These are phyloP conservation scores for Trichogramma evanescens DNA, from an alignment of 2,888 invertebrate species.

Conservation along the genomic window DNA sequence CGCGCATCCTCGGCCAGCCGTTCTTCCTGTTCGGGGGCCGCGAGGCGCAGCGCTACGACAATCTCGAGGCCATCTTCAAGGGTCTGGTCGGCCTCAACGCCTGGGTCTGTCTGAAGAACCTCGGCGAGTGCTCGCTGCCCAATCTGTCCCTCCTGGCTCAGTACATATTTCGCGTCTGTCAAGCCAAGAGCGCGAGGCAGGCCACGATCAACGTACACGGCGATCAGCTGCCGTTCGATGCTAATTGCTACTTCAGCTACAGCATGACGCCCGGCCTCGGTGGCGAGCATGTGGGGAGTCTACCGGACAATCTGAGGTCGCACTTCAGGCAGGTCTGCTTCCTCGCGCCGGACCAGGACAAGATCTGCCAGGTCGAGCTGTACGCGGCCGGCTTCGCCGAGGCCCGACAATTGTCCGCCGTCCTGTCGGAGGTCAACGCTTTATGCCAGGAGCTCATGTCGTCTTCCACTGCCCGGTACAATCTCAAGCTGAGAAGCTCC, in stretches of 20 bases:
- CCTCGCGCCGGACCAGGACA: conserved; percentile 55
- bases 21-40: conserved; percentile 55
- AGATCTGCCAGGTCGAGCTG: conserved; percentile 55
- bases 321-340: conserved; percentile 57
- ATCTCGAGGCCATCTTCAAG: conserved; percentile 52
- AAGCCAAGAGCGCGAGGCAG: conserved; percentile 45
- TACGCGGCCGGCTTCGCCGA: conserved; percentile 54
- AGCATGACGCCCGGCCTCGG: conserved; percentile 41
- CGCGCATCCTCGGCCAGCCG: conserved; percentile 54
- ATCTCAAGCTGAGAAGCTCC: conserved; percentile 55
- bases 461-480: conserved; percentile 52
- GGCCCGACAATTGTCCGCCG: conserved; percentile 50
- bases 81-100: conserved; percentile 54
- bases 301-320: conserved; percentile 56
- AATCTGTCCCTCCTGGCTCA: conserved; percentile 54
- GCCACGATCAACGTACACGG: conserved; percentile 50
- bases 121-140: conserved; percentile 51
- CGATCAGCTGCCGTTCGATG: conserved; percentile 54
- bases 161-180: conserved; percentile 50
- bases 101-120: conserved; percentile 58
- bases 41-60: conserved; percentile 51
- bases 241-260: conserved; percentile 58
- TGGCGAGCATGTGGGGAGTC: conserved; percentile 25
- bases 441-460: conserved; percentile 51
- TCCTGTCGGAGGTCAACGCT: conserved; percentile 52